Evolutionary conservation across 23 tunicate genomes (phyloP), one percentile per base, ranked within the genome.

Genomic region (Trididemnum clinides): DNA sequence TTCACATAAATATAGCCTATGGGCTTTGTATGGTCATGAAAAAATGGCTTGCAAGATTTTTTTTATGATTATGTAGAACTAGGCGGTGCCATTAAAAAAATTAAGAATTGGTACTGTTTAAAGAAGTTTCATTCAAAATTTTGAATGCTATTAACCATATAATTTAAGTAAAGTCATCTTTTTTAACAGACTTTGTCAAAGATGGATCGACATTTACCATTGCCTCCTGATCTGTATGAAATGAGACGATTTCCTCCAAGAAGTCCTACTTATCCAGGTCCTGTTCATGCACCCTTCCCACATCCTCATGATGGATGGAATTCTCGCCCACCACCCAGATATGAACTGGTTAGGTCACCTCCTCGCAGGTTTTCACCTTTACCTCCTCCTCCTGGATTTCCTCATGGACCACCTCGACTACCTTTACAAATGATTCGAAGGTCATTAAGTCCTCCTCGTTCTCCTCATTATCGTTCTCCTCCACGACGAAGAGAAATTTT

Each of bases 401-500:
- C 25, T 31, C 37, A 10, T 66, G 75, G 37, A 10, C 75, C 36
- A 29, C 75, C 36, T 4, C 18, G 69, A 59, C 69, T 26, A 3
- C 36, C 37, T 28, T 20, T 29, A 3, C 75, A 36, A 10, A 23
- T 66, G 37, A 66, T 66, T 30, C 30, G 75, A 31, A 20, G 75
- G 5, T 31, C 75, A 66, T 66, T 66, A 32, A 66, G 37, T 31
- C 75, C 75, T 29, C 75, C 75, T 3, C 75, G 36, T 31, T 66
- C 75, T 66, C 75, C 75, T 66, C 75, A 31, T 66, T 66, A 66
- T 66, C 75, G 37, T 31, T 66, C 75, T 28, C 75, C 75, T 66
- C 75, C 36, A 5, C 30, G 75, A 66, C 20, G 66, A 59, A n/a
- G n/a, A n/a, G n/a, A n/a, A n/a, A 66, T 66, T 10, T 66, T 29